Evolutionary conservation across 2,888 invertebrate species (phyloP), one percentile per base, ranked within the genome.

Genomic region (Muschampia plurimacula): DNA sequence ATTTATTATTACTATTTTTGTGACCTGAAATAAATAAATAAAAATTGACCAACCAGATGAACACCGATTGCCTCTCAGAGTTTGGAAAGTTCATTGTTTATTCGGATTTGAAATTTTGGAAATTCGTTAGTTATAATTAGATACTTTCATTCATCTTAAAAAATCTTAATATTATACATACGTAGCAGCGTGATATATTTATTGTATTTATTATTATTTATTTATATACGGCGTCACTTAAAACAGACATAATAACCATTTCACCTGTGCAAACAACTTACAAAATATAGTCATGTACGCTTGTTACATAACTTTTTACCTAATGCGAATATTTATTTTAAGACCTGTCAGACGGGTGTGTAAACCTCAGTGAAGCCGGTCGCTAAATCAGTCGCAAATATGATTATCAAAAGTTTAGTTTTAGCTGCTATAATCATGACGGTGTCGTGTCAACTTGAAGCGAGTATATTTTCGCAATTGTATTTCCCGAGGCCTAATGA

Each of bases 401-500:
- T 69, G 69, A 22, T 69, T 13, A 10, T 10, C 10, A 69, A 63
- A 62, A n/a, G 15, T 63, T 15, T 63, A 9, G 9, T 63, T 62
- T 52, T 52, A 8, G 8, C 15, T 28, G 39, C 41, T 12, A 28
- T 69, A 8, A 9, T 69, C 52, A 41, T 41, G 39, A 4, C 28
- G 22, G 69, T 52, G 22, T 62, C 63, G 52, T 68, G 72, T 52
- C 74, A 74, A 65, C 49, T 74, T 28, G 72, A 72, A 60, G 70
- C 65, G 2, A 69, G 68, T 22, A 60, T 72, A 57, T 68, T 72
- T 39, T 64, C 71, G 4, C 74, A 71, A 39, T 49, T 74, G 39
- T 74, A 71, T 67, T 74, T 60, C 65, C 74, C 74, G 59, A 60
- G 67, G 46, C 67, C 63, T 32, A 64, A 67, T 12, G 67, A 64